Base-by-base conservation (phyloP, 2,888 invertebrate species). In the Andrena camellia region DNA sequence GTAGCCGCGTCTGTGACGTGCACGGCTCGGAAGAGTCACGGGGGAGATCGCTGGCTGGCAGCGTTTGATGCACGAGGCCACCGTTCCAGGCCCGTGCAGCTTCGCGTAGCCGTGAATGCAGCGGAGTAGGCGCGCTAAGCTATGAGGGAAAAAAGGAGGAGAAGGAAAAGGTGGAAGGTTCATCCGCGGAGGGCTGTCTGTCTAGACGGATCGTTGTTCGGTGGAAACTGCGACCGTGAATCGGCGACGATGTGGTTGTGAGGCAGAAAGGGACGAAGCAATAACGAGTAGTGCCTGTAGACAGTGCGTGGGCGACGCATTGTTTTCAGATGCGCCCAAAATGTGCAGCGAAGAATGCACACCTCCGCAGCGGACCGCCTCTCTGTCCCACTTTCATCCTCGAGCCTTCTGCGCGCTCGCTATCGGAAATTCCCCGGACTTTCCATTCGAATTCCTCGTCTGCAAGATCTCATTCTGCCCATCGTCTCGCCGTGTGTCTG, bases 201-300 rank as follows among this genome's bases (percentile, higher is more conserved):
- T 93, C 92, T 92, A 92, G 92, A 92, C 92, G 87, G 90, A 87
- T 91, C 89, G 88, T 89, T 90, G 90, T 90, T 90, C 87, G 80
- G 76, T 84, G 88, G 86, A 90, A 91, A 90, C 89, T 86, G 79
- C 89, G 90, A 88, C 88, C 90, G 87, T 87, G 86, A 88, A 90
- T 90, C 85, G 67, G 42, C 80, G 76, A 31, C 71, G 71, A 52
- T 69, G 74, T 77, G 33, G 78, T 26, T 42, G 66, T 69, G 50
- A 57, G 57, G 70, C 60, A 71, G 80, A 79, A 77, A 80, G 84
- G 81, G 78, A 82, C 75, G 75, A 77, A 82, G 84, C 75, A 86
- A 84, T 86, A 81, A 83, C 77, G 83, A 83, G 67, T 81, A 81
- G 77, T 64, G 82, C 59, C 74, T 59, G 75, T 78, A 78, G 83